Conservation (phyloP, 2,797 vertebrate species). For the Potorous gilbertii region DNA sequence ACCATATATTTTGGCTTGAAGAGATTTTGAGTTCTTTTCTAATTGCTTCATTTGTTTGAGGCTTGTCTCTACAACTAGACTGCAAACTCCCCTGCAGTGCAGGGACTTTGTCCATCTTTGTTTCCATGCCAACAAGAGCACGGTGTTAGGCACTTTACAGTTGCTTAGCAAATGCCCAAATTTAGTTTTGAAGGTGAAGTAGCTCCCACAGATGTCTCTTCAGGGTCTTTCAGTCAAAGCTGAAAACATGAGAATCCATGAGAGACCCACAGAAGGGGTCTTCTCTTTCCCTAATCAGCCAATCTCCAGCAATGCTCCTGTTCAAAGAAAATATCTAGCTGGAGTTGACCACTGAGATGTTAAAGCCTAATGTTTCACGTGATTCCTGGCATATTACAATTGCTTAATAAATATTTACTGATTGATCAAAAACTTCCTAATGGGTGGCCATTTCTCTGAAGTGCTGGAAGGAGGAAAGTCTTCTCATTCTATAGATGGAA, state of each 20-base stretch:
- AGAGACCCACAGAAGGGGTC: not conserved
- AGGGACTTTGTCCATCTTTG: not conserved
- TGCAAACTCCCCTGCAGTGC: not conserved
- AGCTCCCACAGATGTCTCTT: not conserved
- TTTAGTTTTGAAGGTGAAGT: not conserved
- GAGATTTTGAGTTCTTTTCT: not conserved
- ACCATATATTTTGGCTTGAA: not conserved
- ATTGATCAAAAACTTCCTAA: too few relatives aligned
- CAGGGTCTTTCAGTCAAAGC: not conserved
- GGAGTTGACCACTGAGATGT: too few relatives aligned
- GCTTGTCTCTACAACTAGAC: not conserved
- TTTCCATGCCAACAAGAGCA: not conserved
- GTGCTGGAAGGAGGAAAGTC: too few relatives aligned
- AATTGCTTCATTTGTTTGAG: not conserved
- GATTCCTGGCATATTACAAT: too few relatives aligned
- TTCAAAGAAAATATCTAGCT: too few relatives aligned
- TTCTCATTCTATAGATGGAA: too few relatives aligned
- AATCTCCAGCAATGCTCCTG: too few relatives aligned
- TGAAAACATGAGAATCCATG: not conserved
- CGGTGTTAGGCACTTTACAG: not conserved
- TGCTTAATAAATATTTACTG: too few relatives aligned
- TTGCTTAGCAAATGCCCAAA: not conserved
- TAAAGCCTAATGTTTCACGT: too few relatives aligned
- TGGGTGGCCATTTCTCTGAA: too few relatives aligned
- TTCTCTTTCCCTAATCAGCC: not conserved